Conservation (phyloP, 2,113 vertebrate genomes). For the Hydrolagus affinis region DNA sequence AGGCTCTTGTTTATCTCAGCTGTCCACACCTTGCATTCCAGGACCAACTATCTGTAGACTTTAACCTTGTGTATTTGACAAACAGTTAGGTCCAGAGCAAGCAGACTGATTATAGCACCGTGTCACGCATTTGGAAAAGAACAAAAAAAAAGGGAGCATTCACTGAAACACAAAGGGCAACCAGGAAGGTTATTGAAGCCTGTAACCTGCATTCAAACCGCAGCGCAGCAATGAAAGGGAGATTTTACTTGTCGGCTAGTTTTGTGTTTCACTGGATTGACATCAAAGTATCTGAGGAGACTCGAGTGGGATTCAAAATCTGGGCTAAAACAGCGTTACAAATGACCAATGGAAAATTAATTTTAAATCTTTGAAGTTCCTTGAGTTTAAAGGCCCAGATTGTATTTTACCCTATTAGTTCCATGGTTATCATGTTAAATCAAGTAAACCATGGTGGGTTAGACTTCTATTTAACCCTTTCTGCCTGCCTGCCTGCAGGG, state of each 20-base stretch:
- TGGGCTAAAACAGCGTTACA: neutral
- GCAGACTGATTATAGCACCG: conserved; percentile 48
- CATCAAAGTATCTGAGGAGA: neutral
- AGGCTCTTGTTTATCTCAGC: conserved; percentile 54
- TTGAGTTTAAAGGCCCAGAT: neutral
- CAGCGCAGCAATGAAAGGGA: neutral
- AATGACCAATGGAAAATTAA: conserved; percentile 17
- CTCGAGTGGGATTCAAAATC: neutral
- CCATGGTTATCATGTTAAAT: neutral
- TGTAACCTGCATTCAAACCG: neutral
- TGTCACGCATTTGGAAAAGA: conserved; percentile 36
- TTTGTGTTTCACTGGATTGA: conserved; percentile 20
- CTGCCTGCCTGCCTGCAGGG: too few species aligned
- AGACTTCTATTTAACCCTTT: neutral
- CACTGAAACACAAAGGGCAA: neutral
- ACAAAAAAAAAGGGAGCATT: neutral
- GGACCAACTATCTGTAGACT: conserved; percentile 56
- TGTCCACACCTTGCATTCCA: conserved; percentile 58
- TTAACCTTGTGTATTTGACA: conserved; percentile 57
- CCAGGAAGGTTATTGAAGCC: neutral
- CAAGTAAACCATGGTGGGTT: neutral
- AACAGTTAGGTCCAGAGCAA: conserved; percentile 49
- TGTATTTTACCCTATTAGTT: conserved; percentile 9
- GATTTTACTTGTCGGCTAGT: neutral
- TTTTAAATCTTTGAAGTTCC: neutral